Percentiles rank a stretch among this genome's conserved stretches.
phyloP scores from a whole-genome alignment of 1,140 invertebrate genomes.

The Diploscapter pachys region DNA sequence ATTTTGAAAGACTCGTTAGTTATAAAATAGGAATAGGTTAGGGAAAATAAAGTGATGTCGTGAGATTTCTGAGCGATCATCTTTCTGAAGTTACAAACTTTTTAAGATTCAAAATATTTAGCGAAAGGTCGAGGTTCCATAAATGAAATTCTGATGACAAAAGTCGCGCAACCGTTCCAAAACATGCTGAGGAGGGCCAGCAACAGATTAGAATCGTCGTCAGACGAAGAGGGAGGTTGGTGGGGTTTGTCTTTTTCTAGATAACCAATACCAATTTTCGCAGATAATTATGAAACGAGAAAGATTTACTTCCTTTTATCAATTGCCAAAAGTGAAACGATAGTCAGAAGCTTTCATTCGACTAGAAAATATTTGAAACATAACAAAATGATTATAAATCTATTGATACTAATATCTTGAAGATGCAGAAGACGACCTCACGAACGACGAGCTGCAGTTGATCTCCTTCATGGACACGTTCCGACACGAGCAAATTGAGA shows the following conservation, averaged over 20 bases:
- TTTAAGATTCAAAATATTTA: neutral
- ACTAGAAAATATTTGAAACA: too few species aligned
- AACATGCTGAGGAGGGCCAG: constrained; percentile 2
- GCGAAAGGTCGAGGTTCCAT: constrained; percentile 2
- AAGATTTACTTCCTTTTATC: too few species aligned
- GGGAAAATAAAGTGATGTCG: neutral
- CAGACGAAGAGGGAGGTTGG: neutral
- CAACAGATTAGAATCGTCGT: neutral
- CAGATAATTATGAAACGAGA: too few species aligned
- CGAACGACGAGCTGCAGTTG: constrained; percentile 9
- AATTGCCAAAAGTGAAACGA: too few species aligned
- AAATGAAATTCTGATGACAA: constrained; percentile 8
- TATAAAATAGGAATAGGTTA: constrained; percentile 1
- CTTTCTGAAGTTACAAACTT: neutral
- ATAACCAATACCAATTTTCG: neutral
- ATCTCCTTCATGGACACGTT: constrained; percentile 62
- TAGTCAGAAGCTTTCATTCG: too few species aligned
- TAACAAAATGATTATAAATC: too few species aligned
- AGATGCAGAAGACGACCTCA: constrained; percentile 61
- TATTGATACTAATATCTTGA: constrained; percentile 63
- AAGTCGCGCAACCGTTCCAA: constrained; percentile 6
- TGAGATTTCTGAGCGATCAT: neutral
- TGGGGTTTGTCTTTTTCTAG: neutral
- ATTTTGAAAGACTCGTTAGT: neutral
- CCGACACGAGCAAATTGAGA: constrained; percentile 82